These are phyloP conservation scores for Paracentrotus lividus DNA, from an alignment of 53 echinoderm and acorn worm species.

Conservation along the genomic window DNA sequence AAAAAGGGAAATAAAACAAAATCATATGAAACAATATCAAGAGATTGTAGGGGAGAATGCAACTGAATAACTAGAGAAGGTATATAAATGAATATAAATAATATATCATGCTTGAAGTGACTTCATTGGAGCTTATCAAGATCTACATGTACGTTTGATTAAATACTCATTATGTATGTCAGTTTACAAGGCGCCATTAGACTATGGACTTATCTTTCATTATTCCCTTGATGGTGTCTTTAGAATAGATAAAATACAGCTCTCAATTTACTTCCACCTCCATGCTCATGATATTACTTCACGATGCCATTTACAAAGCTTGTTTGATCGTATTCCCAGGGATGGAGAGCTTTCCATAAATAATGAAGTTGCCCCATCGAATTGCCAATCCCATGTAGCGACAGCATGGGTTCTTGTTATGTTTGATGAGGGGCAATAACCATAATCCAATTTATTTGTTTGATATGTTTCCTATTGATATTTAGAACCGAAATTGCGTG, in stretches of 20 bases:
- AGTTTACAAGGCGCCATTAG: background rate
- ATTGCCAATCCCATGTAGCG: background rate
- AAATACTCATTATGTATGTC: background rate
- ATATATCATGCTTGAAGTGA: background rate
- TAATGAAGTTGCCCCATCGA: background rate
- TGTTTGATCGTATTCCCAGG: background rate
- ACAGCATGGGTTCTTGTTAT: background rate
- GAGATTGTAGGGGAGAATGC: background rate
- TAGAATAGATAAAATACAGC: background rate
- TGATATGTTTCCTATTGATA: background rate
- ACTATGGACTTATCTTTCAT: background rate
- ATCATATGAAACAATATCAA: background rate
- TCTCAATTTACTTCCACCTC: background rate
- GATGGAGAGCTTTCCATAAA: constrained; percentile 8
- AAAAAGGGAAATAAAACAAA: background rate
- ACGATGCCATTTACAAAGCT: background rate
- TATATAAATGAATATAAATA: background rate
- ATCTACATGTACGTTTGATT: background rate
- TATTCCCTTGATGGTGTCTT: background rate
- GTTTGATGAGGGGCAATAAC: background rate
- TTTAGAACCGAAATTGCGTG: background rate
- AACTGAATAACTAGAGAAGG: too few species aligned
- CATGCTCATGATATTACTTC: background rate
- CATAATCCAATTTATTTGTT: background rate
- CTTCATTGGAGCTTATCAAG: background rate